Evolutionary conservation across 2,797 vertebrate genomes (phyloP).

Genomic region (Centroberyx gerrardi): DNA sequence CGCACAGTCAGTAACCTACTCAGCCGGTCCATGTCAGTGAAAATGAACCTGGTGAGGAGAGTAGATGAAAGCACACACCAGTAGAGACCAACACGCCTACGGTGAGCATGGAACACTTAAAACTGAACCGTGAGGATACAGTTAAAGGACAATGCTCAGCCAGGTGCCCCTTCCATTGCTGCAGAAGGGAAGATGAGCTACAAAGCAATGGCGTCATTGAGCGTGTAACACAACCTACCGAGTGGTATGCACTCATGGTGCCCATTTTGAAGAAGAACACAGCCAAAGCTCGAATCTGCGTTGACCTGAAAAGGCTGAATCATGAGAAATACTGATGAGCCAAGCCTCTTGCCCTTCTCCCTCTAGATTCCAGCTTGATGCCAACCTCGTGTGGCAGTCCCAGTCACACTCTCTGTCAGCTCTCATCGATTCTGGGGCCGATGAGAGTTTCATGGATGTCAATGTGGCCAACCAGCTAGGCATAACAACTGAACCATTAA

Average conservation of each 20-base stretch:
- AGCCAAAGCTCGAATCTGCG: background rate
- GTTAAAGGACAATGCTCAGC: background rate
- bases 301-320: no score
- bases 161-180: background rate
- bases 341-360: no score
- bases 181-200: conserved; percentile 2
- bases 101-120: background rate
- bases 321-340: no score
- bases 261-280: background rate
- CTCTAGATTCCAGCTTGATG: no score
- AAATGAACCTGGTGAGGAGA: conserved; percentile 10
- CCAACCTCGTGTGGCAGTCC: no score
- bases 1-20: conserved; percentile 6
- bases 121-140: no score
- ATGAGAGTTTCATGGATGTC: no score
- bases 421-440: no score
- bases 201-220: background rate
- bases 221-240: background rate
- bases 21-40: background rate
- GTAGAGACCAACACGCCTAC: background rate
- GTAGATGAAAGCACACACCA: background rate
- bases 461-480: no score
- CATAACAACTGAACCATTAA: no score
- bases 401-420: no score
- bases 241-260: conserved; percentile 7